These are phyloP conservation scores for Pelvicachromis taeniatus DNA, from an alignment of 2,113 vertebrate genomes.

Conservation along the genomic window DNA sequence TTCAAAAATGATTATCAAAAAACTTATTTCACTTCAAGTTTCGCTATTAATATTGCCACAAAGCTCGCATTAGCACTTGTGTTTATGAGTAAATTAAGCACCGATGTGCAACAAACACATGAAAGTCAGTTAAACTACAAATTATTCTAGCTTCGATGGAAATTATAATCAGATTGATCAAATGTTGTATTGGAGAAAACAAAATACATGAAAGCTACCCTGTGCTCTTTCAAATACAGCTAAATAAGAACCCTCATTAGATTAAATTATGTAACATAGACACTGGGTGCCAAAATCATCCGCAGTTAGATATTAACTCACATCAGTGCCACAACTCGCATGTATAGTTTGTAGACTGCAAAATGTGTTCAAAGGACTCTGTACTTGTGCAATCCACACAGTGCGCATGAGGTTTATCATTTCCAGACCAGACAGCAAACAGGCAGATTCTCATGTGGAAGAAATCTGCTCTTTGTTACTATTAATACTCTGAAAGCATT, in stretches of 20 bases:
- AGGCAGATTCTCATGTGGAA: not conserved
- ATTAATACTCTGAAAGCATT: not conserved
- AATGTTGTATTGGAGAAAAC: too few species aligned
- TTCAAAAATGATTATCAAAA: not conserved
- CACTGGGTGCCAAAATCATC: not conserved
- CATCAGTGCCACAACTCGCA: not conserved
- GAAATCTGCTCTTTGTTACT: not conserved
- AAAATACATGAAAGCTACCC: not conserved
- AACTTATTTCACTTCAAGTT: not conserved
- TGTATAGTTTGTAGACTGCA: not conserved
- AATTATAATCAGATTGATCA: not conserved
- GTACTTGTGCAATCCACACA: not conserved
- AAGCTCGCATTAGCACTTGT: rapidly evolving
- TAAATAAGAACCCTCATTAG: not conserved
- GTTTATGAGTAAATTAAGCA: not conserved
- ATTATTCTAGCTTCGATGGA: not conserved
- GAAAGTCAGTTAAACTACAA: rapidly evolving
- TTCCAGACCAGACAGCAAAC: conserved; percentile 43
- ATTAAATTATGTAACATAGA: not conserved
- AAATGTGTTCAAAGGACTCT: not conserved
- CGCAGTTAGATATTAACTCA: conserved; percentile 44
- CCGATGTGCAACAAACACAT: not conserved
- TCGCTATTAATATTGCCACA: not conserved
- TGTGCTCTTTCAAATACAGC: not conserved
- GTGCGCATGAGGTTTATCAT: not conserved